Base-by-base conservation (phyloP, 2,888 invertebrate species). In the Ceraclea dissimilis region DNA sequence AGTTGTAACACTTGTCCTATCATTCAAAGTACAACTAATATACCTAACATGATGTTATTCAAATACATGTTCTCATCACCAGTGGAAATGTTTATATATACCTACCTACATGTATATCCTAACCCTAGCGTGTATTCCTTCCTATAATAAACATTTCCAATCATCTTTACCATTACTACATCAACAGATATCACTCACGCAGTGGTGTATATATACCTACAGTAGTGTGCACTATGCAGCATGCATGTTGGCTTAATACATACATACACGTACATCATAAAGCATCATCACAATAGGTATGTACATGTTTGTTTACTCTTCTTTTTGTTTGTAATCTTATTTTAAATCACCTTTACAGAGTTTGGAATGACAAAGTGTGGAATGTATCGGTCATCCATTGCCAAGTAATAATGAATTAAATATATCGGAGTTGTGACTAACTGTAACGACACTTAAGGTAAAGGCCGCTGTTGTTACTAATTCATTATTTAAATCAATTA, bases 301-400 rank as follows among this genome's bases (percentile, higher is more conserved):
- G 58, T 58, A 50, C 50, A 52, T 51, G 51, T 51, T 54, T 58
- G 48, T 51, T 58, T 26, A 26, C 26, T 54, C 51, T 58, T 58
- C 58, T 53, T 58, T 51, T 54, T 58, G 44, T 59, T 56, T 56
- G 43, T 54, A 59, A 48, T 60, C 54, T 54, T 53, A 57, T 54
- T 54, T 60, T 52, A 22, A 51, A 52, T 59, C 56, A 59, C 59
- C 56, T 59, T 59, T 60, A 46, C 58, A 57, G 57, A 58, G 49
- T 51, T 57, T 52, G 58, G 58, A 55, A 52, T 55, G 52, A 51
- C 54, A 55, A 49, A 48, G 53, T 51, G 54, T 49, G 55, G 58
- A 58, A 58, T 55, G 49, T 53, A 39, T 39, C 13, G 39, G 16
- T 39, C 39, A 19, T 13, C 20, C 20, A 46, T 58, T 58, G 58